Conservation (phyloP, 2,888 invertebrate genomes). For the Pseudococcus viburni region DNA sequence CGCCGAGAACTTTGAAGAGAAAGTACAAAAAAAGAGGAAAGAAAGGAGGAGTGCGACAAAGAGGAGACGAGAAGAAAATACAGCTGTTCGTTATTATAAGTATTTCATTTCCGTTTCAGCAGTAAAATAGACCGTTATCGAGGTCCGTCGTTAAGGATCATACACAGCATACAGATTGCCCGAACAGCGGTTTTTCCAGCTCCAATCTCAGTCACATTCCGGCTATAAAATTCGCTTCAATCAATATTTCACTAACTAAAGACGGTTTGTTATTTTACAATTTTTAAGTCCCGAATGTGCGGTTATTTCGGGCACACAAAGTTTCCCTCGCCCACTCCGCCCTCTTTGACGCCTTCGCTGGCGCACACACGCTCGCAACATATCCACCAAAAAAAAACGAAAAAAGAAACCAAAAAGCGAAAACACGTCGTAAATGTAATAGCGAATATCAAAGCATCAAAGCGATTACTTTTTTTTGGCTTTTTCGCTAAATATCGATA, state of each 20-base stretch:
- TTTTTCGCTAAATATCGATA: slow-evolving; percentile 28
- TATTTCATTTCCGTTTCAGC: slow-evolving; percentile 64
- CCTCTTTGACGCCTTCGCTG: neutral
- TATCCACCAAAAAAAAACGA: neutral
- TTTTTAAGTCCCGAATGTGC: slow-evolving; percentile 48
- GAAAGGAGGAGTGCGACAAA: slow-evolving; percentile 1
- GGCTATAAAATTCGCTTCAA: slow-evolving; percentile 60
- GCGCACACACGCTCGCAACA: neutral
- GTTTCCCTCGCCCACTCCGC: neutral
- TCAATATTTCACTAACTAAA: slow-evolving; percentile 57
- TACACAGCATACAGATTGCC: slow-evolving; percentile 56
- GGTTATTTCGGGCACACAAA: slow-evolving; percentile 19
- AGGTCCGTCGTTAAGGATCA: slow-evolving; percentile 64
- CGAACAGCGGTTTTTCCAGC: neutral
- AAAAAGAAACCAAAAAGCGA: slow-evolving; percentile 1
- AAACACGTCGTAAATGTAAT: slow-evolving; percentile 54
- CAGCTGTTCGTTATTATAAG: slow-evolving; percentile 62
- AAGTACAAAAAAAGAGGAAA: slow-evolving; percentile 3
- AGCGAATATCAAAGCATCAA: slow-evolving; percentile 57
- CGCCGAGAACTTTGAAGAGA: neutral
- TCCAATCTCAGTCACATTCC: slow-evolving; percentile 60
- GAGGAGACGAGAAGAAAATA: slow-evolving; percentile 57
- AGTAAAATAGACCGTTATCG: slow-evolving; percentile 65
- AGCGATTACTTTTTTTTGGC: slow-evolving; percentile 48
- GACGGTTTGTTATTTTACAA: slow-evolving; percentile 54